A percentile compares a stretch with the other conserved stretches of the same genome.
These are phyloP conservation scores for Eupithecia exiguata DNA, from an alignment of 2,888 invertebrate species.

Conservation along the genomic window DNA sequence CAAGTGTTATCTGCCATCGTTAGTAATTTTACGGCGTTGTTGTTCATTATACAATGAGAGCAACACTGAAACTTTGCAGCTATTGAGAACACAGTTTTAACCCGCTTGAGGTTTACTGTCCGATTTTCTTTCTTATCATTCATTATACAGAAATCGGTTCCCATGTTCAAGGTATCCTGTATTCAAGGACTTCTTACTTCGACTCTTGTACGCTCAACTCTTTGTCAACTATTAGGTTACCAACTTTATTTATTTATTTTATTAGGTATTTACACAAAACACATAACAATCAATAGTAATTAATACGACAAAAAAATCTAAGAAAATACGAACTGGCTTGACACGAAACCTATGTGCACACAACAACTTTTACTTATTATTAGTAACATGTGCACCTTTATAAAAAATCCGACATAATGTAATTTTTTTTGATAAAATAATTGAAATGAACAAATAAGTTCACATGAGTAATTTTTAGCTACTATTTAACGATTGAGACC, in stretches of 20 bases:
- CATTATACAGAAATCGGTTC: neutral
- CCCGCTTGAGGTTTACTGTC: neutral
- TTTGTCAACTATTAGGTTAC: neutral
- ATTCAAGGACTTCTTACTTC: neutral
- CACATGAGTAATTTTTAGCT: no score
- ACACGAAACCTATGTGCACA: no score
- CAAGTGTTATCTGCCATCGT: slow-evolving; percentile 41
- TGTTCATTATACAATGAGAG: slow-evolving; percentile 31
- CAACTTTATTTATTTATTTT: neutral
- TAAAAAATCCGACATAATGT: no score
- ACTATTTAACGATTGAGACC: neutral
- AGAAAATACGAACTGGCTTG: no score
- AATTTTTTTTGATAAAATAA: no score
- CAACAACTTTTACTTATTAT: no score
- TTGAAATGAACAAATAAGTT: no score
- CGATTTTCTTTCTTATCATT: neutral
- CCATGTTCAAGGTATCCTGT: neutral
- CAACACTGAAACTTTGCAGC: slow-evolving; percentile 6
- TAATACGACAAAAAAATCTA: no score
- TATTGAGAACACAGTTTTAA: neutral
- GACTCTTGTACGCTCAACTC: neutral
- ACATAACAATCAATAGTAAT: no score
- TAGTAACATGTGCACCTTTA: no score
- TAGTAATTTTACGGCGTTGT: slow-evolving; percentile 30
- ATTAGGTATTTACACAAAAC: no score